Evolutionary conservation across 2,797 vertebrate species (phyloP).

Genomic region (Poeciliopsis gracilis): DNA sequence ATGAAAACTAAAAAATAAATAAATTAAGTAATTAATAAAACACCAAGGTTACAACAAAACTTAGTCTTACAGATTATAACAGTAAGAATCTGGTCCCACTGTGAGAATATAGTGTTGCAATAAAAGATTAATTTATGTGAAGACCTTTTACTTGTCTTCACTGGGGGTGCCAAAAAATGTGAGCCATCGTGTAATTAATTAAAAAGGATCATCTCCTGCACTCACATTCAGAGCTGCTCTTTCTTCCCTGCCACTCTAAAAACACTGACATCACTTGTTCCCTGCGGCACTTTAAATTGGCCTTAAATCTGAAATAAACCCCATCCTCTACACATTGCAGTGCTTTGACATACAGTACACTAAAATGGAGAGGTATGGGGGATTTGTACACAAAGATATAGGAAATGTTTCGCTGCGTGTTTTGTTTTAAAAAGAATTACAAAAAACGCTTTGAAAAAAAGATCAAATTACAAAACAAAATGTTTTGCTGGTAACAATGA

Average conservation of each 20-base stretch:
- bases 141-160: background rate
- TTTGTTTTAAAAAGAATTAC: background rate
- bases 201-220: background rate
- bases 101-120: background rate
- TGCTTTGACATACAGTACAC: background rate
- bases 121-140: background rate
- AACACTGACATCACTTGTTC: background rate
- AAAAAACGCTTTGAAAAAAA: background rate
- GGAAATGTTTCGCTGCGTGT: background rate
- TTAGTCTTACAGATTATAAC: background rate
- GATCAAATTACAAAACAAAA: background rate
- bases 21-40: background rate
- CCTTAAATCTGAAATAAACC: background rate
- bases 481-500: background rate
- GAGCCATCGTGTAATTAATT: background rate
- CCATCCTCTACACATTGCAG: background rate
- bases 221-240: background rate
- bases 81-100: background rate
- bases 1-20: background rate
- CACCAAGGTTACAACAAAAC: background rate
- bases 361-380: background rate
- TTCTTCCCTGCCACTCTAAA: background rate
- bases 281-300: background rate
- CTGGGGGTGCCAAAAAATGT: background rate
- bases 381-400: background rate